These are phyloP conservation scores for Icerya purchasi DNA, from an alignment of 2,888 invertebrate genomes.

Conservation along the genomic window DNA sequence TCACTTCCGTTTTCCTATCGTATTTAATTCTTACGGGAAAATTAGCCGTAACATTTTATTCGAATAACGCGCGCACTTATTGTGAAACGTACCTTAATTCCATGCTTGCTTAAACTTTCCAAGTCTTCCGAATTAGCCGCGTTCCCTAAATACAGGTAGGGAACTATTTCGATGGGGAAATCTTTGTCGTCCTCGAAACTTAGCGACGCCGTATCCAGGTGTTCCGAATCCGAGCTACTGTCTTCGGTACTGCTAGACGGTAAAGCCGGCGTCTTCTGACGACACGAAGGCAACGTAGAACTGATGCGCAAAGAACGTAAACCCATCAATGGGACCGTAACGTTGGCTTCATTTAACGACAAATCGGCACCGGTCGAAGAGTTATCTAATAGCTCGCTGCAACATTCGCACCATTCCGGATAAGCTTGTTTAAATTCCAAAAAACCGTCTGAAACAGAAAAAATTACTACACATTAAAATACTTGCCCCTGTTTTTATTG, in stretches of 20 bases:
- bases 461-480: no score
- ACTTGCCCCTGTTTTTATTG: no score
- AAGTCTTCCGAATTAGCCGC: conserved; percentile 82
- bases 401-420: conserved; percentile 79
- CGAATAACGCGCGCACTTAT: no score
- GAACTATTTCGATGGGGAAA: conserved; percentile 86
- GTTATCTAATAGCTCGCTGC: conserved; percentile 30
- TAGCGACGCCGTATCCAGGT: conserved; percentile 21
- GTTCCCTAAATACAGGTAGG: conserved; percentile 82
- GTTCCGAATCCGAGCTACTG: conserved; percentile 11
- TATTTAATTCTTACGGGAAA: no score
- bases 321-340: conserved; percentile 39
- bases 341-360: conserved; percentile 25
- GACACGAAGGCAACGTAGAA: conserved; percentile 3
- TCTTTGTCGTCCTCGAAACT: conserved; percentile 41
- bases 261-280: conserved; percentile 11
- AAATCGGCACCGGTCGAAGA: conserved; percentile 31
- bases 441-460: conserved; percentile 79
- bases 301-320: conserved; percentile 47
- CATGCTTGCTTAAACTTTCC: conserved; percentile 66
- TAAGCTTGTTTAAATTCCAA: conserved; percentile 58
- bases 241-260: conserved; percentile 11
- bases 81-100: conserved; percentile 48
- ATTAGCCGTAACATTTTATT: no score
- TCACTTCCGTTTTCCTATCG: no score